Base-by-base conservation (phyloP, 2,113 vertebrate genomes). In the Heliornis fulica region DNA sequence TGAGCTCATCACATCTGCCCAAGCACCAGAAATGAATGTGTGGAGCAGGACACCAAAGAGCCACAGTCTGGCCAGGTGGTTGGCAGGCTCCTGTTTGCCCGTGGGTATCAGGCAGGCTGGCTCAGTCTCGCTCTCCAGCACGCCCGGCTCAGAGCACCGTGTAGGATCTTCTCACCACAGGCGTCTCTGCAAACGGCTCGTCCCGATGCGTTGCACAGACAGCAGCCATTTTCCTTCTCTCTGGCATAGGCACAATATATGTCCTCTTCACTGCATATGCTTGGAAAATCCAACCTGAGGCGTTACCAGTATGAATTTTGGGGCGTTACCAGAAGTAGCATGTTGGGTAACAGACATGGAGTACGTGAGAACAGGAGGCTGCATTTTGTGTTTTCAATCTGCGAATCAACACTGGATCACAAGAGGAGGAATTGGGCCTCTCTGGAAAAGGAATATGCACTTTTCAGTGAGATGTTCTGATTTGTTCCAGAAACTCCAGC, bases 91-190 rank as follows among this genome's bases (percentile, higher is more conserved):
- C 3, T 7, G 20, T 10, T 5, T 40, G 31, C 16, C 2, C 1
- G 22, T 22, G 51, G 77, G 0, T 15, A 1, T 7, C 10, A 13
- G 0, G 10, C 7, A 28, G 22, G 61, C 5, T 18, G 16, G 66
- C 59, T 80, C 15, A 15, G 11, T 17, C 57, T 18, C 7, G 40
- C n/a, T 68, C 46, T 2, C 28, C 28, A 7, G 1, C 34, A 11
- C 36, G 31, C 56, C 36, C n/a, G 34, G 32, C 60, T 48, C 53
- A 2, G 11, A 51, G 40, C 40, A 29, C 45, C 26, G 14, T 14
- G 50, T 25, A 0, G 15, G 25, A 71, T 7, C 0, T 2, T 46
- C 82, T 29, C 50, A 13, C 8, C 38, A 20, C 1, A 0, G 45
- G 16, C 36, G 31, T 41, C 53, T n/a, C 26, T 34, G 57, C 32